These are phyloP conservation scores for Zelleria hepariella DNA, from an alignment of 2,888 invertebrate species.

Conservation along the genomic window DNA sequence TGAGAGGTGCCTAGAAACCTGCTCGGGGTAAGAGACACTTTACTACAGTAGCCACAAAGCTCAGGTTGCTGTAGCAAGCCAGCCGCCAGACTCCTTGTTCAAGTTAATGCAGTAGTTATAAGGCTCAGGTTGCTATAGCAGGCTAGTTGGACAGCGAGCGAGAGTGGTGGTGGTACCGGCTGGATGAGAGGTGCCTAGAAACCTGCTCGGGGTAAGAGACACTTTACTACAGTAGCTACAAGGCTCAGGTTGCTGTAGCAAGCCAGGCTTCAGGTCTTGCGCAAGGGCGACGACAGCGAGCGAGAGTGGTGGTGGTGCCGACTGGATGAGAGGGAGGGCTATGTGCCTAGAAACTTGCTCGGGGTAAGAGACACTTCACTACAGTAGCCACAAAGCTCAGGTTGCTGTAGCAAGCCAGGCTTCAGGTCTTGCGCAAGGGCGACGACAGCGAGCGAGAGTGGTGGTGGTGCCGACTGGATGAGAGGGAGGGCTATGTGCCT, in stretches of 20 bases:
- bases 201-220: constrained; percentile 94
- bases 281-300: constrained; percentile 96
- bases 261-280: constrained; percentile 87
- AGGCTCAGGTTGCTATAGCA: constrained; percentile 91
- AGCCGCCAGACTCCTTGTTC: too few relatives aligned
- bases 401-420: too few relatives aligned
- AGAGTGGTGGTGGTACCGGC: constrained; percentile 93
- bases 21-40: constrained; percentile 92
- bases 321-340: constrained; percentile 79
- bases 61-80: too few relatives aligned
- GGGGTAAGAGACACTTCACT: constrained; percentile 93
- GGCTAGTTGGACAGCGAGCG: constrained; percentile 93
- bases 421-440: constrained; percentile 92
- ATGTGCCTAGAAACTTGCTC: constrained; percentile 96
- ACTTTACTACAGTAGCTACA: too few relatives aligned
- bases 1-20: constrained; percentile 89
- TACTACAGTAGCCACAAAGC: too few relatives aligned
- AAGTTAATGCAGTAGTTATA: too few relatives aligned
- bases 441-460: constrained; percentile 95
- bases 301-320: constrained; percentile 95
- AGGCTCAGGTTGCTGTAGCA: too few relatives aligned
- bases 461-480: constrained; percentile 82
- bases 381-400: too few relatives aligned
- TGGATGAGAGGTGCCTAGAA: constrained; percentile 81
- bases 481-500: constrained; percentile 92